A percentile compares a stretch with the other conserved stretches of the same genome.
Conservation (phyloP, 2,797 vertebrate genomes). For the Neosilurus hyrtlii region DNA sequence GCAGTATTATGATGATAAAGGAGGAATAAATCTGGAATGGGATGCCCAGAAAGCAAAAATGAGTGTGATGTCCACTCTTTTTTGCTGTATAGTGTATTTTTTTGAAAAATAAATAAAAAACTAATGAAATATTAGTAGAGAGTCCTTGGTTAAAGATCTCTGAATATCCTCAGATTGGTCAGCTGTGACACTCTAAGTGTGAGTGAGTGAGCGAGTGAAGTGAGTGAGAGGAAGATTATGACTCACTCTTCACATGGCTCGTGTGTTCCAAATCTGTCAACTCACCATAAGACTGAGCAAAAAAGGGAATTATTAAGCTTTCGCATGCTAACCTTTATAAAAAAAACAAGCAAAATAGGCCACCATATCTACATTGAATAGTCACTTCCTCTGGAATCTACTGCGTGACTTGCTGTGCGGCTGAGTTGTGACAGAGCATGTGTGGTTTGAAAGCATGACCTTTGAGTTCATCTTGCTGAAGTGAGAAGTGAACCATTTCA, state of each 20-base stretch:
- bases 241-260: conserved; percentile 42
- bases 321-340: conserved; percentile 28
- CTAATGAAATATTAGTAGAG: background rate
- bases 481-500: conserved; percentile 17
- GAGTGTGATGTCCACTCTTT: background rate
- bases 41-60: background rate
- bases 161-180: conserved; percentile 17
- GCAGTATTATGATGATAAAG: too few relatives aligned
- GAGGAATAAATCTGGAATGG: background rate
- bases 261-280: conserved; percentile 35
- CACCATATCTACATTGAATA: conserved; percentile 15
- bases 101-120: background rate
- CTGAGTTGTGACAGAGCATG: conserved; percentile 19
- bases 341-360: background rate
- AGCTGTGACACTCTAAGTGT: conserved; percentile 29
- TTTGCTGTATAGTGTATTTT: background rate
- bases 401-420: conserved; percentile 21
- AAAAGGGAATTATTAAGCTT: conserved; percentile 31
- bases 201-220: conserved; percentile 48
- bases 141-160: background rate
- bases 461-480: conserved; percentile 15
- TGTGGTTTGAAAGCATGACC: conserved; percentile 36
- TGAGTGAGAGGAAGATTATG: conserved; percentile 63
- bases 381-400: conserved; percentile 43
- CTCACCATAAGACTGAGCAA: conserved; percentile 23